Percentiles rank a stretch among this genome's conserved stretches.
phyloP scores from a whole-genome alignment of 2,888 invertebrate species.

The Trichogramma evanescens region DNA sequence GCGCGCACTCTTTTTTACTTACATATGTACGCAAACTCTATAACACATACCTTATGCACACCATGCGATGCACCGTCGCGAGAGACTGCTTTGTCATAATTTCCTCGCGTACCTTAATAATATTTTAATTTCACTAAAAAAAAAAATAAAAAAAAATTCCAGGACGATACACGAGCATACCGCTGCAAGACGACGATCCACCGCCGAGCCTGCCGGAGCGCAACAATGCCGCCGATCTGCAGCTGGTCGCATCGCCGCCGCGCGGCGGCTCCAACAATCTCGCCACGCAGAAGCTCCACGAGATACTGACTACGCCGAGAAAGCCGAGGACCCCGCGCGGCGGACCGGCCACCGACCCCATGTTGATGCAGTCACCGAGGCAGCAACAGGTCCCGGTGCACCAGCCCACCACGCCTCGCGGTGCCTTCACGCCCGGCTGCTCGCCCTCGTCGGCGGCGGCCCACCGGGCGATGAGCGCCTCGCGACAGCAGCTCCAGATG shows the following conservation, averaged over 20 bases:
- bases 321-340: conserved; percentile 47
- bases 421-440: conserved; percentile 40
- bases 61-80: too few species aligned
- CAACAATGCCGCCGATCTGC: conserved; percentile 36
- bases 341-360: neutral
- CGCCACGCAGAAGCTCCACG: conserved; percentile 72
- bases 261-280: conserved; percentile 50
- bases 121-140: too few species aligned
- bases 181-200: conserved; percentile 43
- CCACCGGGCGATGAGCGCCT: too few species aligned
- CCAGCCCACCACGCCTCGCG: conserved; percentile 50
- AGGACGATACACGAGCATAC: conserved; percentile 43
- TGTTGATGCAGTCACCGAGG: conserved; percentile 2
- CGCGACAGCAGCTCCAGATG: too few species aligned
- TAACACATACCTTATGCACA: too few species aligned
- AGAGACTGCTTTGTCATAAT: too few species aligned
- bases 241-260: conserved; percentile 29
- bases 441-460: conserved; percentile 27
- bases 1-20: too few species aligned
- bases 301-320: conserved; percentile 65
- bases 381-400: conserved; percentile 6
- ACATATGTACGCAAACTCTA: too few species aligned
- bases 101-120: too few species aligned
- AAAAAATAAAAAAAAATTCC: neutral
- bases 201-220: conserved; percentile 44